Evolutionary conservation across 2,888 invertebrate species (phyloP).

Genomic region (Callyntrura guangdongensis): DNA sequence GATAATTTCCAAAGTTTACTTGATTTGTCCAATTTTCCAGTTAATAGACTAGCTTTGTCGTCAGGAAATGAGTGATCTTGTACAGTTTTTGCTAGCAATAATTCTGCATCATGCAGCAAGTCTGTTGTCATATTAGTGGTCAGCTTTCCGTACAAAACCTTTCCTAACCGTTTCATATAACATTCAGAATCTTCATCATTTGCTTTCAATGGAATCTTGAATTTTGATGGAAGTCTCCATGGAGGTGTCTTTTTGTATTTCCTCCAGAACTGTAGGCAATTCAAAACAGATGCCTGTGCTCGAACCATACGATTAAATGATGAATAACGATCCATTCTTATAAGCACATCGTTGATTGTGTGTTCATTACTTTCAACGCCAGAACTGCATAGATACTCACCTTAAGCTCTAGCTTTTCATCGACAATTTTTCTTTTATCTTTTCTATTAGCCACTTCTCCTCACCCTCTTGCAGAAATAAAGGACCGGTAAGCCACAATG

Average conservation of each 20-base stretch:
- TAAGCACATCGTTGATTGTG: neutral
- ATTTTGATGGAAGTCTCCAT: neutral
- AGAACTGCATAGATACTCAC: neutral
- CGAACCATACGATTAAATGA: no score
- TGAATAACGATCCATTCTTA: no score
- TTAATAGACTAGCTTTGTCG: neutral
- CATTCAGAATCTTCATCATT: neutral
- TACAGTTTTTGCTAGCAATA: neutral
- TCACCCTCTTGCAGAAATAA: neutral
- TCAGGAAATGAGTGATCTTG: neutral
- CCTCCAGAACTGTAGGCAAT: no score
- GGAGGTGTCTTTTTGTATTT: no score
- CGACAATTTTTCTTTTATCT: neutral
- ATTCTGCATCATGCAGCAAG: neutral
- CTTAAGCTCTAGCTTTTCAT: neutral
- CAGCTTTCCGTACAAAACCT: neutral
- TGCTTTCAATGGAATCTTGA: neutral
- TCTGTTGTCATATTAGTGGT: neutral
- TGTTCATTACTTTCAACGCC: neutral
- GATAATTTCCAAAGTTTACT: constrained; percentile 31
- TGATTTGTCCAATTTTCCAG: neutral
- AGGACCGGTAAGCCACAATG: constrained; percentile 37
- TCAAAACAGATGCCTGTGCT: no score
- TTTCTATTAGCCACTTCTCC: constrained; percentile 7
- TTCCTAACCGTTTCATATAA: neutral